These are phyloP conservation scores for Hemitrygon akajei DNA, from an alignment of 2,797 vertebrate genomes.

Conservation along the genomic window DNA sequence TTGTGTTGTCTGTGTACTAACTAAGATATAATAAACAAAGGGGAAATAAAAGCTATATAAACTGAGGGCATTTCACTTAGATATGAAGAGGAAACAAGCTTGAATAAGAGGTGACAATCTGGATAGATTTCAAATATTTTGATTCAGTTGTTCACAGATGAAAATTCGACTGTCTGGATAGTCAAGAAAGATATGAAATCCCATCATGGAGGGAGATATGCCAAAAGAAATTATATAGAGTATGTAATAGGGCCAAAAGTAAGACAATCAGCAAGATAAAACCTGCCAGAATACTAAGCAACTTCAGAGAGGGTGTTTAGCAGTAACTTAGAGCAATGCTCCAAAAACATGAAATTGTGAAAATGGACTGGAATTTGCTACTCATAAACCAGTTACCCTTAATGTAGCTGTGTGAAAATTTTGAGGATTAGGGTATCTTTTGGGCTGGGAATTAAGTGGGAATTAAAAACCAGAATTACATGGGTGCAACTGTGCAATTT, in stretches of 20 bases:
- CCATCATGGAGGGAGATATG: not conserved
- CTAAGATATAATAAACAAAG: not conserved
- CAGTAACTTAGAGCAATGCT: not conserved
- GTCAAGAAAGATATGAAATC: not conserved
- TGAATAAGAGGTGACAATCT: not conserved
- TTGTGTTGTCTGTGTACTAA: not conserved
- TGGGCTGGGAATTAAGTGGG: too few relatives aligned
- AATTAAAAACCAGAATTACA: not conserved
- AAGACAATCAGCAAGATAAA: not conserved
- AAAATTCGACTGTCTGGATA: not conserved
- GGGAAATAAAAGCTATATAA: not conserved
- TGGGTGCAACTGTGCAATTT: not conserved
- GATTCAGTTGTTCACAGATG: not conserved
- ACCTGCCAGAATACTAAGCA: not conserved
- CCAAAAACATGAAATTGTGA: not conserved
- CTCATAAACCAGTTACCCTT: not conserved
- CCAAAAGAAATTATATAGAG: not conserved
- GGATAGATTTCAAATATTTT: not conserved
- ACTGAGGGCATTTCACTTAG: not conserved
- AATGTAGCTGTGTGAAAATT: not conserved
- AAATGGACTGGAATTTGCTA: not conserved
- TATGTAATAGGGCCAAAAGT: not conserved
- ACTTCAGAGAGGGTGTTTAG: not conserved
- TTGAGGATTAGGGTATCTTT: not conserved
- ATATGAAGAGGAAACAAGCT: not conserved